Conservation (phyloP, 2,888 invertebrate species). For the Electrophaes corylata region DNA sequence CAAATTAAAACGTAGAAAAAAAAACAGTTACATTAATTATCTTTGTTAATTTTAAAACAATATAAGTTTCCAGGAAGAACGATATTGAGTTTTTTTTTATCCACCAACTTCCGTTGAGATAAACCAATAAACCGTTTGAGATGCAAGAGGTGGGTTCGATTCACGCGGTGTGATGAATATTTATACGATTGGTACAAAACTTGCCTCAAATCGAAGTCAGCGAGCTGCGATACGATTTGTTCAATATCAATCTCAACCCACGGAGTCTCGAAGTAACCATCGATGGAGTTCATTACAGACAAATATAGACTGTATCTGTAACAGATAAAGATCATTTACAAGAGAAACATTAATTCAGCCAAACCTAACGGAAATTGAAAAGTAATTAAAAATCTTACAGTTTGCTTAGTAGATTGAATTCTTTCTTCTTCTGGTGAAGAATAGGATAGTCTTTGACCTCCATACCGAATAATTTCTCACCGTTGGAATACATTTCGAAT, state of each 20-base stretch:
- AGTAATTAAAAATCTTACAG: conserved; percentile 83
- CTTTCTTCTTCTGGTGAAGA: conserved; percentile 90
- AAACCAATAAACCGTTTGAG: too few species aligned
- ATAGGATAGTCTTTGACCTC: conserved; percentile 93
- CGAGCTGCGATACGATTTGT: conserved; percentile 89
- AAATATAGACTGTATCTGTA: conserved; percentile 86
- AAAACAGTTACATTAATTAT: too few species aligned
- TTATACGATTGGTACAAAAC: too few species aligned
- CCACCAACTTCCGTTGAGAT: too few species aligned
- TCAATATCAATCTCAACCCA: conserved; percentile 94
- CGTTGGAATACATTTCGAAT: conserved; percentile 92
- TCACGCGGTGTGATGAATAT: too few species aligned
- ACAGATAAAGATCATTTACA: conserved; percentile 27
- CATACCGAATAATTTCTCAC: conserved; percentile 93
- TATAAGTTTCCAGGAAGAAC: too few species aligned
- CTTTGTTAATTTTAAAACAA: too few species aligned
- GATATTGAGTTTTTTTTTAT: too few species aligned
- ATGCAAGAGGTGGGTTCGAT: too few species aligned
- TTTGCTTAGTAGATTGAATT: conserved; percentile 92
- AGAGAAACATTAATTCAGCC: not conserved
- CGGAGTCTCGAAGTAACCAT: conserved; percentile 92
- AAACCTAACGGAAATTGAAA: too few species aligned
- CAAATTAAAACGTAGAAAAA: too few species aligned
- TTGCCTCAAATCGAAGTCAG: conserved; percentile 92
- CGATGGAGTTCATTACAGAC: conserved; percentile 92